phyloP scores from a whole-genome alignment of 64 coral and sea anemone species.

The Pocillopora verrucosa region DNA sequence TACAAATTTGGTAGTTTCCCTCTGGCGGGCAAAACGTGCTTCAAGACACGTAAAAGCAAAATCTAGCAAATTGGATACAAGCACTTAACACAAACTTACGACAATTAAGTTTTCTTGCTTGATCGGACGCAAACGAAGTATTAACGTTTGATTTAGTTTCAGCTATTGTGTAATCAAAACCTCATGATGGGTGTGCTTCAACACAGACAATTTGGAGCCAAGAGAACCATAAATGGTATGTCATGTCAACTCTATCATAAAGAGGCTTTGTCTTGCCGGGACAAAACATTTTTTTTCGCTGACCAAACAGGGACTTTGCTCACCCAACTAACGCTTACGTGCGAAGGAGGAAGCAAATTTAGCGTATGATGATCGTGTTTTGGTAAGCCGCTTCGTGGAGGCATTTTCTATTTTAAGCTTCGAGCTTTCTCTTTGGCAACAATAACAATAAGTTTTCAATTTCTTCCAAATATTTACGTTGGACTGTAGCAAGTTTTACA shows the following conservation, averaged over 20 bases:
- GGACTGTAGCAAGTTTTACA: too few relatives aligned
- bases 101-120: not conserved
- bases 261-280: not conserved
- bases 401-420: not conserved
- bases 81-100: not conserved
- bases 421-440: not conserved
- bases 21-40: not conserved
- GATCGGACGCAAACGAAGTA: not conserved
- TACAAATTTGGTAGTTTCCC: not conserved
- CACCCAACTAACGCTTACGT: not conserved
- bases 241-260: not conserved
- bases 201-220: conserved; percentile 26
- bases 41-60: not conserved
- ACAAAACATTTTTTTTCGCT: not conserved
- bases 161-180: conserved; percentile 2
- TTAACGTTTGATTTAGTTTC: not conserved
- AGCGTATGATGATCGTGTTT: not conserved
- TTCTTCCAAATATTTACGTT: too few relatives aligned
- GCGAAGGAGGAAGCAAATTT: not conserved
- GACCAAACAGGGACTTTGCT: not conserved
- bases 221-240: not conserved
- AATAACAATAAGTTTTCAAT: not conserved
- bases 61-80: not conserved
- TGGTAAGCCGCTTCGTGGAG: not conserved
- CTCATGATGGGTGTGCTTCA: conserved; percentile 14